Evolutionary conservation across 2,797 vertebrate species (phyloP), one percentile per base, ranked within the genome.

Genomic region (Loris lydekkerianus): DNA sequence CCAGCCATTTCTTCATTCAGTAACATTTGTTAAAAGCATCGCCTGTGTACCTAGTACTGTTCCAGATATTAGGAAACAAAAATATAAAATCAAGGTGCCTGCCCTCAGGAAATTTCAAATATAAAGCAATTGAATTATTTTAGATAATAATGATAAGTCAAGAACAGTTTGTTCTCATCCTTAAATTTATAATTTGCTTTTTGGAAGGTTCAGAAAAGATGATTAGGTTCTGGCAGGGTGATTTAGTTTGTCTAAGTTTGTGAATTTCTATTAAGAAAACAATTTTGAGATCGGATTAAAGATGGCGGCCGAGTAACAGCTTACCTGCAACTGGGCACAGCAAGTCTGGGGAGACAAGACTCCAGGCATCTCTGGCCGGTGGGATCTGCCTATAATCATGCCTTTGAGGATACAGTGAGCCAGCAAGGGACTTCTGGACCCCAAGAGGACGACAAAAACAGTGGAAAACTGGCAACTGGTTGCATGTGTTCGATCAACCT

Each of bases 1-100:
- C 56, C 88, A 84, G 31, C 40, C 69, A 65, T 75, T 78, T 80
- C n/a, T 81, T 91, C 46, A 76, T 29, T 69, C 43, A 80, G 25
- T 77, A 94, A 58, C 21, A 83, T 67, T 89, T 83, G 23, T 94
- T 89, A 89, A 95, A 95, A 92, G 23, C 15, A 40, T 9, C 49
- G 75, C 20, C 9, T 58, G 6, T 78, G 27, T 82, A 10, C 61
- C 73, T 76, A 17, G 60, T 4, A 20, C 78, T 86, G 25, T 46
- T 73, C 20, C 37, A 90, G 60, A 92, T 90, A 86, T 31, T 60
- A 25, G 49, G 2, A 87, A 95, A 83, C 2, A 46, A 95, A 93
- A 78, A 43, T 46, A 34, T 84, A 61, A 83, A 69, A 92, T 60
- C 29, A 73, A 78, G 37, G 2, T 92, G 10, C 40, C 29, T 49